These are phyloP conservation scores for Tupaia chinensis DNA, from an alignment of 2,113 vertebrate genomes.

Conservation along the genomic window DNA sequence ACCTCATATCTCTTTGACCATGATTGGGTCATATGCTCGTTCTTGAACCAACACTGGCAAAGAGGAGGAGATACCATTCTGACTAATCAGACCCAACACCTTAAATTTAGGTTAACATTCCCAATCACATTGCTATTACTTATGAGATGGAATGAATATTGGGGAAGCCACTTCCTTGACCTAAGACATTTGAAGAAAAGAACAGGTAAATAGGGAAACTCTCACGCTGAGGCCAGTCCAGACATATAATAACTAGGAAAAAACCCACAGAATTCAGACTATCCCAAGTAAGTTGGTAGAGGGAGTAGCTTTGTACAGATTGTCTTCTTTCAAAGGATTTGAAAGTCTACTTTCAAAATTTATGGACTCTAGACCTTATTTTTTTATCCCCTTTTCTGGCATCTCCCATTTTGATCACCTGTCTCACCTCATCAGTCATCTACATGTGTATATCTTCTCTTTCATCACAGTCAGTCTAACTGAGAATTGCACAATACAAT, in stretches of 20 bases:
- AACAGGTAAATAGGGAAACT: neutral
- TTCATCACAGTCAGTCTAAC: neutral
- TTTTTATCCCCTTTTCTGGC: neutral
- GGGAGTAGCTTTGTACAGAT: neutral
- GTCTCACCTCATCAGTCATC: neutral
- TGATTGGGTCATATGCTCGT: neutral
- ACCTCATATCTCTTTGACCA: neutral
- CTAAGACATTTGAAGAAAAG: neutral
- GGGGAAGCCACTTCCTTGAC: neutral
- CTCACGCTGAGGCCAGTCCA: neutral
- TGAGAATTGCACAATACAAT: neutral
- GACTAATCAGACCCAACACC: neutral
- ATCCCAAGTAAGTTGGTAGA: neutral
- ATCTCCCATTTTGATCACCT: neutral
- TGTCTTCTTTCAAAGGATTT: neutral
- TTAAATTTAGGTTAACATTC: neutral
- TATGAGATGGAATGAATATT: neutral
- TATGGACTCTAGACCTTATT: neutral
- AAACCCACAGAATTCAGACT: neutral
- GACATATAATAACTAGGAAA: neutral
- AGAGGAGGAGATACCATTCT: neutral
- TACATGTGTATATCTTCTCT: neutral
- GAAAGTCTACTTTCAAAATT: neutral
- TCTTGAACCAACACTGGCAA: neutral
- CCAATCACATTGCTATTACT: neutral